phyloP scores from a whole-genome alignment of 2,113 vertebrate genomes.

The Elachura formosa region DNA sequence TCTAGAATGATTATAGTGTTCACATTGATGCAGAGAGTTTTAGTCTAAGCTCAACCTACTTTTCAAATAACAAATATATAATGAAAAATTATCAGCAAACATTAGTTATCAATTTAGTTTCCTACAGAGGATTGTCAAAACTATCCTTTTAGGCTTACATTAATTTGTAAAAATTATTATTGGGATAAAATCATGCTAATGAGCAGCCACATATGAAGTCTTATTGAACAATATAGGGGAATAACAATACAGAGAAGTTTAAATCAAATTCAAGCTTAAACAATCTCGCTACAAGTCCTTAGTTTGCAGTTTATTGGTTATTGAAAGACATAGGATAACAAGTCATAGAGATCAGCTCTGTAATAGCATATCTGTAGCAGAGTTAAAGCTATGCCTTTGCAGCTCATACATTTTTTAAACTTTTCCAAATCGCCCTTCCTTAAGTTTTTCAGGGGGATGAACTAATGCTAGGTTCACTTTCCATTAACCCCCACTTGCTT shows the following conservation, averaged over 20 bases:
- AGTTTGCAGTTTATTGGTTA: neutral
- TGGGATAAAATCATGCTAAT: neutral
- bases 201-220: neutral
- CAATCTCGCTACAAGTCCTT: neutral
- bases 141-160: neutral
- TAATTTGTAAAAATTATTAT: neutral
- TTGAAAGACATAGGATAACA: neutral
- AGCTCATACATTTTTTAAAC: neutral
- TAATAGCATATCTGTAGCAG: neutral
- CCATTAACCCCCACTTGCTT: neutral
- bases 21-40: fast-evolving
- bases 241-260: neutral
- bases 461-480: neutral
- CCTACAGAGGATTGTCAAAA: neutral
- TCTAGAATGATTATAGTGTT: neutral
- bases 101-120: neutral
- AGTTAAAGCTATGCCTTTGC: neutral
- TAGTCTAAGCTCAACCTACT: neutral
- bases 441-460: neutral
- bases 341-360: neutral
- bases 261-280: neutral
- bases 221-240: neutral
- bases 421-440: neutral
- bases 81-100: neutral
- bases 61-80: neutral